These are phyloP conservation scores for Tethya wilhelma DNA, from an alignment of 37 sponge, comb jelly and placozoan genomes.

Conservation along the genomic window DNA sequence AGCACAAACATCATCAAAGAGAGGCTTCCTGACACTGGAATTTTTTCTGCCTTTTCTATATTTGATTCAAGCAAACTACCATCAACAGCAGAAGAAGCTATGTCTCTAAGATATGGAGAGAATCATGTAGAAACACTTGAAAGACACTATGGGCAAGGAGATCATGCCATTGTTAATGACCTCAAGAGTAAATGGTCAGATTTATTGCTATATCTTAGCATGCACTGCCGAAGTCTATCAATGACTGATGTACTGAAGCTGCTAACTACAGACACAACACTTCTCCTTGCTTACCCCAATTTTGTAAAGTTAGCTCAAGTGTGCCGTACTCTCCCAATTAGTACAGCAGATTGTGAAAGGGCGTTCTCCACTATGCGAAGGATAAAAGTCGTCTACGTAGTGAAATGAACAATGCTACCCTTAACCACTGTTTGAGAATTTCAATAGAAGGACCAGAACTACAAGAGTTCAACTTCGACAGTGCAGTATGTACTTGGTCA, in stretches of 20 bases:
- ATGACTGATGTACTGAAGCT: neutral
- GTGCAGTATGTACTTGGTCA: neutral
- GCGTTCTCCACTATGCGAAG: too few relatives aligned
- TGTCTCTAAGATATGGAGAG: neutral
- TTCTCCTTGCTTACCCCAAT: neutral
- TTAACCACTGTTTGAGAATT: neutral
- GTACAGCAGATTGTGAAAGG: too few relatives aligned
- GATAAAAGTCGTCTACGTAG: neutral
- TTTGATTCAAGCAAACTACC: neutral
- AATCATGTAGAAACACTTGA: neutral
- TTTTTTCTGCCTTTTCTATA: too few relatives aligned
- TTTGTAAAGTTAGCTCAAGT: neutral
- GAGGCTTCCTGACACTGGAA: neutral
- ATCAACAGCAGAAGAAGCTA: slow-evolving; percentile 1
- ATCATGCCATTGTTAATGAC: neutral
- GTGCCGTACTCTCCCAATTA: too few relatives aligned
- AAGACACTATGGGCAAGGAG: neutral
- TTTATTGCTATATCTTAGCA: too few relatives aligned
- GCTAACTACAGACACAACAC: slow-evolving; percentile 1
- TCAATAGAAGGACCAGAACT: neutral
- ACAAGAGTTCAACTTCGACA: neutral
- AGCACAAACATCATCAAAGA: too few relatives aligned
- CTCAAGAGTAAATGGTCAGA: neutral
- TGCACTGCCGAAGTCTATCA: neutral
- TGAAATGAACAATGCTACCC: too few relatives aligned